These are phyloP conservation scores for Tineola bisselliella DNA, from an alignment of 2,888 invertebrate species.

Conservation along the genomic window DNA sequence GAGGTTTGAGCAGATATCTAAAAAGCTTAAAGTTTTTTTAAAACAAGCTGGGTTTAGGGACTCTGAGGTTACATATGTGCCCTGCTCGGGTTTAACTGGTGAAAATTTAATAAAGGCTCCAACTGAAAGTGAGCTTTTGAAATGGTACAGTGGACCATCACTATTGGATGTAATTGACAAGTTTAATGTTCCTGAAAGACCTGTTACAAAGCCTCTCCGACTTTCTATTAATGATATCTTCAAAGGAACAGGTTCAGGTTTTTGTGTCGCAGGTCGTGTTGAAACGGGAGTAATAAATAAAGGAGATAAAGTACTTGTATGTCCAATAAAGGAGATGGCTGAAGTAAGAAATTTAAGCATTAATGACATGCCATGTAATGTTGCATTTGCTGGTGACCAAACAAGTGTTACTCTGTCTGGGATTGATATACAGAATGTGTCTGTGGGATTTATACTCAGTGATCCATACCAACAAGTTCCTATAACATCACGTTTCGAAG, in stretches of 20 bases:
- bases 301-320: constrained; percentile 87
- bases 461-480: constrained; percentile 84
- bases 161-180: constrained; percentile 87
- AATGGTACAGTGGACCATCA: constrained; percentile 87
- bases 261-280: constrained; percentile 89
- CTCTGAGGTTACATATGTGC: constrained; percentile 86
- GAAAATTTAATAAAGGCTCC: constrained; percentile 84
- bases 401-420: constrained; percentile 83
- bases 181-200: constrained; percentile 87
- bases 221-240: constrained; percentile 95
- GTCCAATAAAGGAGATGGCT: constrained; percentile 87
- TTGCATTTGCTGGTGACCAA: constrained; percentile 95
- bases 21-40: constrained; percentile 82
- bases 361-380: constrained; percentile 75
- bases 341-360: constrained; percentile 79
- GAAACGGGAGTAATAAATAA: constrained; percentile 89
- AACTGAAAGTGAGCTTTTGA: constrained; percentile 69
- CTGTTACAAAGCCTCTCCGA: constrained; percentile 88
- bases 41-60: constrained; percentile 94
- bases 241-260: constrained; percentile 90
- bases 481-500: constrained; percentile 83
- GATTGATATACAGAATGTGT: constrained; percentile 85
- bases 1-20: constrained; percentile 88
- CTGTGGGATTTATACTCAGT: constrained; percentile 88
- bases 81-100: constrained; percentile 96